Percentiles rank a stretch among this genome's conserved stretches.
Evolutionary conservation across 2,113 vertebrate species (phyloP).

Genomic region (Ochotona princeps): DNA sequence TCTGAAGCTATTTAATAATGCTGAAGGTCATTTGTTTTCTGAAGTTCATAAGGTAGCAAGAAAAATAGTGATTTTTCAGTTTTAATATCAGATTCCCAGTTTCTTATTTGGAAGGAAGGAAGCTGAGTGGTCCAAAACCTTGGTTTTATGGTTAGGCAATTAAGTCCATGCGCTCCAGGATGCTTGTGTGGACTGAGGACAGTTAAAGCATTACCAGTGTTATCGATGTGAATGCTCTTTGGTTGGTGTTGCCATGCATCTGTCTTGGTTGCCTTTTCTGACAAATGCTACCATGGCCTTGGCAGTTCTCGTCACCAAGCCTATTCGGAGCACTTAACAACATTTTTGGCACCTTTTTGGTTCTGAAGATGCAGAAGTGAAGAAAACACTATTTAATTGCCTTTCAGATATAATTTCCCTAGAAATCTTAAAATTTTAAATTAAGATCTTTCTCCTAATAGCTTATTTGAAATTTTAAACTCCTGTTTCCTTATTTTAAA

Average conservation of each 20-base stretch:
- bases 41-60: constrained; percentile 19
- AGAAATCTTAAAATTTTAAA: constrained; percentile 5
- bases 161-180: not conserved
- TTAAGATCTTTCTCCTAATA: not conserved
- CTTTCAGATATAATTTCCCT: constrained; percentile 7
- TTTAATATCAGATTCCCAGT: not conserved
- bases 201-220: not conserved
- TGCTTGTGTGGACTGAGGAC: not conserved
- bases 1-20: not conserved
- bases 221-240: not conserved
- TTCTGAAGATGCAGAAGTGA: not conserved
- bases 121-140: not conserved
- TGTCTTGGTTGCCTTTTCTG: not conserved
- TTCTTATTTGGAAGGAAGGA: not conserved
- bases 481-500: no score
- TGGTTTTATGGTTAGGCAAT: not conserved
- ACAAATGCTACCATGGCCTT: not conserved
- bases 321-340: not conserved
- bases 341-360: not conserved
- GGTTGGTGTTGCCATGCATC: not conserved
- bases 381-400: not conserved
- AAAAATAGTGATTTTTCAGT: constrained; percentile 9
- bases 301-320: not conserved
- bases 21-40: constrained; percentile 6
- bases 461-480: not conserved